A percentile compares a stretch with the other conserved stretches of the same genome.
Conservation (phyloP, 2,888 invertebrate genomes). For the Polietes domitor region DNA sequence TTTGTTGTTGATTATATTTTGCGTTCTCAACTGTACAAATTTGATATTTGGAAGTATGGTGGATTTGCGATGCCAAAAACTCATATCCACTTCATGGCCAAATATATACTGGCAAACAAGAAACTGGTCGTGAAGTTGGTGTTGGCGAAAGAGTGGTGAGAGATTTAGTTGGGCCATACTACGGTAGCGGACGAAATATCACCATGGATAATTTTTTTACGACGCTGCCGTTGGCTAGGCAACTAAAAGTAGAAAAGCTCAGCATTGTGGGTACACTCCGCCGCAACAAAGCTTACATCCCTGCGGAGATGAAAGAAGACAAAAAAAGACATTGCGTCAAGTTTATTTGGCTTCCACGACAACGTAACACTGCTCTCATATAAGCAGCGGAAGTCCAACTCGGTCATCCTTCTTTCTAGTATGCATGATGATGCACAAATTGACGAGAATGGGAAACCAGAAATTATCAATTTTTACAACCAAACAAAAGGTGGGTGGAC, state of each 20-base stretch:
- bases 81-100: conserved; percentile 51
- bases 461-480: conserved; percentile 43
- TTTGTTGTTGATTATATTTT: too few species aligned
- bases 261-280: conserved; percentile 49
- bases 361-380: conserved; percentile 41
- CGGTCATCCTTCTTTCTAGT: conserved; percentile 45
- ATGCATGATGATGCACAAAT: conserved; percentile 47
- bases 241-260: conserved; percentile 26
- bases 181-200: conserved; percentile 44
- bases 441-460: conserved; percentile 49
- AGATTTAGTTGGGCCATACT: conserved; percentile 46
- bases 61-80: conserved; percentile 51
- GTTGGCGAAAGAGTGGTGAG: conserved; percentile 49
- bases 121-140: conserved; percentile 36
- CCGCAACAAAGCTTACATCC: conserved; percentile 41
- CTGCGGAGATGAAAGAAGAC: conserved; percentile 41
- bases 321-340: conserved; percentile 38
- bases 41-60: conserved; percentile 42
- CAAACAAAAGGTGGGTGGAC: conserved; percentile 45
- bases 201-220: conserved; percentile 46
- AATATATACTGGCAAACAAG: conserved; percentile 43
- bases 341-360: conserved; percentile 41
- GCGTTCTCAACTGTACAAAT: too few species aligned
- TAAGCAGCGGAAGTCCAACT: conserved; percentile 43
- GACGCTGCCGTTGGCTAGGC: conserved; percentile 38